Conservation (phyloP, 2,797 vertebrate species). For the Tokudaia muenninki region DNA sequence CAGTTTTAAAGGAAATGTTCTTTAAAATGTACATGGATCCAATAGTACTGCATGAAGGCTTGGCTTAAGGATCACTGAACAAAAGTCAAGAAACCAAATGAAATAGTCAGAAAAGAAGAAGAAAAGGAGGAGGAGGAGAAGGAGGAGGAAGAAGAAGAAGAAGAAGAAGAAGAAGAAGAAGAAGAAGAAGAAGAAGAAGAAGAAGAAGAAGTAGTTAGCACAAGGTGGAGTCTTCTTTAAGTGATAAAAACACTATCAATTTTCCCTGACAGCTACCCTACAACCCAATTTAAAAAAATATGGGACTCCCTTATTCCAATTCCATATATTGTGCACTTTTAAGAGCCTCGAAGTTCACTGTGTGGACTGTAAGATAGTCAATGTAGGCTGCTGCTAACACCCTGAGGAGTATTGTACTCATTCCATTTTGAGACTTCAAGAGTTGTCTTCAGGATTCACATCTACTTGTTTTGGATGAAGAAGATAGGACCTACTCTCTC, state of each 20-base stretch:
- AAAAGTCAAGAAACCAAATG: not conserved
- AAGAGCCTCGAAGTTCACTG: not conserved
- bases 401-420: not conserved
- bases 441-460: fast-evolving
- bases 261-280: fast-evolving
- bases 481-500: not conserved
- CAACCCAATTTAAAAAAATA: not conserved
- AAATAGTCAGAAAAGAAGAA: too few species aligned
- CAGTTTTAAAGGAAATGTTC: not conserved
- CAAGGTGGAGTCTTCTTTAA: not conserved
- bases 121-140: too few species aligned
- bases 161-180: too few species aligned
- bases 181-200: too few species aligned
- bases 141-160: too few species aligned
- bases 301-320: not conserved
- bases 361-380: not conserved
- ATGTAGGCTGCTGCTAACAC: not conserved
- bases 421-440: not conserved
- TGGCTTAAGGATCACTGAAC: constrained; percentile 37
- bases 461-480: not conserved
- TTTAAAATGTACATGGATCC: not conserved
- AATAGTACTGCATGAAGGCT: not conserved
- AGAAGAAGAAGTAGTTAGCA: not conserved
- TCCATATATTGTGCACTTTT: not conserved
- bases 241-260: not conserved